Evolutionary conservation across 2,113 vertebrate genomes (phyloP), one percentile per base, ranked within the genome.

Genomic region (Collichthys lucidus): DNA sequence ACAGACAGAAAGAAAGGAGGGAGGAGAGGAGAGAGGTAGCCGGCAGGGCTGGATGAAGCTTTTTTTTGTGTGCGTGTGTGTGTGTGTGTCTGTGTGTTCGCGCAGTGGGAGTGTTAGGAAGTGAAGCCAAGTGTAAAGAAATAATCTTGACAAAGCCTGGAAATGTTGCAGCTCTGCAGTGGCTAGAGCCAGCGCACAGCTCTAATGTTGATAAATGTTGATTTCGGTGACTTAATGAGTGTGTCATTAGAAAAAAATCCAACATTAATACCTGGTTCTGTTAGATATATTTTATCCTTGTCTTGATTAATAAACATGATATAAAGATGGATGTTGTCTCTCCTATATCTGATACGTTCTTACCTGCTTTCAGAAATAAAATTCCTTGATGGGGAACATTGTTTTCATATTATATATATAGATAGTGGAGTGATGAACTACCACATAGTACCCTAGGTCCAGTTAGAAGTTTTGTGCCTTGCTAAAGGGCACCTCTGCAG

Each of bases 41-140:
- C 68, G 64, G 42, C 4, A 20, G 64, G 86, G 71, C 50, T 53
- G 79, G 55, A 84, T 47, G 55, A 56, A 55, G 64, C 26, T 26
- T 3, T 82, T 68, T 66, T 70, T 56, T 79, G 59, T 56, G 35
- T 71, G 59, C 74, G 75, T 79, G 68, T 80, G 55, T 80, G 19
- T 74, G 40, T 66, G 15, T 84, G 44, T 71, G 47, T 57, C 52
- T 79, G 42, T 57, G 64, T 69, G 44, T 70, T 57, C 59, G 53
- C 47, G 35, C 26, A 20, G 2, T 57, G 66, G 53, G 24, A 64
- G 69, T 67, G 78, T 85, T 64, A 66, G 47, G n/a, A 67, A 67
- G 79, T 80, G 79, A 87, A 89, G 77, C 63, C 84, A 83, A 79
- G 87, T 79, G 87, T 78, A 70, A 81, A 75, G 75, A 87, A 83